Conservation (phyloP, 2,797 vertebrate genomes). For the Artibeus lituratus region DNA sequence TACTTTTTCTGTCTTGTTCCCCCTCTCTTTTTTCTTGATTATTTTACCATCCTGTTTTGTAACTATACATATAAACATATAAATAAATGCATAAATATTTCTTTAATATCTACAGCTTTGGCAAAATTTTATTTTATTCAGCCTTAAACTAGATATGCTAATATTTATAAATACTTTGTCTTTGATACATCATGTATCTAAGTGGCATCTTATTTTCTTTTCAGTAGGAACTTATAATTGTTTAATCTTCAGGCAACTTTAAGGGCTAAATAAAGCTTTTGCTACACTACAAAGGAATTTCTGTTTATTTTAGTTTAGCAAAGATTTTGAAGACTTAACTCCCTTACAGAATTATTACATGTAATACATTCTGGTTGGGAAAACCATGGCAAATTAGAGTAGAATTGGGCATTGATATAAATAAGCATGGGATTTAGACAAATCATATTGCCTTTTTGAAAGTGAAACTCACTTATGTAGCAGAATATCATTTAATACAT, state of each 20-base stretch:
- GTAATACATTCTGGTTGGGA: not conserved
- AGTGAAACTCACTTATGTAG: not conserved
- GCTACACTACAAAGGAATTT: not conserved
- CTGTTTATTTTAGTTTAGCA: not conserved
- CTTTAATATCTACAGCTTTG: not conserved
- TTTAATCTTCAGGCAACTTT: not conserved
- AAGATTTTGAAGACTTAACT: not conserved
- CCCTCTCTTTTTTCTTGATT: not conserved
- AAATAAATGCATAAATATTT: not conserved
- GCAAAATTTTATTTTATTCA: not conserved
- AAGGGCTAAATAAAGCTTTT: not conserved
- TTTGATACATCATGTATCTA: not conserved
- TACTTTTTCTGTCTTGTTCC: not conserved
- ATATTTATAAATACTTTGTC: not conserved
- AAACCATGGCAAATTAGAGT: not conserved
- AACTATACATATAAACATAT: not conserved
- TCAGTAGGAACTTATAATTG: not conserved
- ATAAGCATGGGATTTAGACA: not conserved
- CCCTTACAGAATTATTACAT: not conserved
- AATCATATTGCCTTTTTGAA: not conserved
- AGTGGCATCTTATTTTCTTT: not conserved
- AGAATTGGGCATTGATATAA: not conserved
- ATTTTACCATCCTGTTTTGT: not conserved
- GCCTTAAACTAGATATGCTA: not conserved
- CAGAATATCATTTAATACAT: not conserved